Evolutionary conservation across 2,113 vertebrate species (phyloP).

Genomic region (Microcebus ravelobensis): DNA sequence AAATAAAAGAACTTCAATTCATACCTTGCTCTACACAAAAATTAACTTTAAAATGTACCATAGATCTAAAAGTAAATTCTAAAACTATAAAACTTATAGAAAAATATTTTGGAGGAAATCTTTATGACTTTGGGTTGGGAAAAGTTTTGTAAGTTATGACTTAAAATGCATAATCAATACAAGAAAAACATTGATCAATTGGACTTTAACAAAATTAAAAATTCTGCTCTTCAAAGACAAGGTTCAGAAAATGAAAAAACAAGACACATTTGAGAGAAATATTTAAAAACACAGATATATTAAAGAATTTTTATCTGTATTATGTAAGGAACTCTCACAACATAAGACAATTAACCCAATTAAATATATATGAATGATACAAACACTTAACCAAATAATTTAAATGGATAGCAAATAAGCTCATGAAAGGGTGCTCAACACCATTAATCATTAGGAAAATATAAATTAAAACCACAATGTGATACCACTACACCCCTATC

Average conservation of each 20-base stretch:
- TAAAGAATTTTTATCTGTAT: background rate
- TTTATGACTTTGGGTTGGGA: background rate
- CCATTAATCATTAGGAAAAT: background rate
- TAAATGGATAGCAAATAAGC: background rate
- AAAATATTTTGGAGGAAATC: background rate
- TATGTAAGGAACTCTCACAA: background rate
- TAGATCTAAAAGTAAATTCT: background rate
- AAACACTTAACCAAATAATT: conserved; percentile 3
- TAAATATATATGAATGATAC: background rate
- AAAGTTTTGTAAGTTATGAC: background rate
- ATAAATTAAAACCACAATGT: conserved; percentile 3
- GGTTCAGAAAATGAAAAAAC: background rate
- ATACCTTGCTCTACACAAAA: background rate
- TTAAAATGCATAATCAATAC: background rate
- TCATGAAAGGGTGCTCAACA: background rate
- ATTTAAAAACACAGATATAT: background rate
- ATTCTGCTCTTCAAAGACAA: background rate
- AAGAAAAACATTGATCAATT: background rate
- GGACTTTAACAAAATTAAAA: background rate
- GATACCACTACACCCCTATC: background rate
- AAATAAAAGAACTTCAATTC: background rate
- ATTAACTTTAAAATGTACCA: conserved; percentile 25
- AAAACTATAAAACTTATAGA: background rate
- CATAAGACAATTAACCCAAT: background rate
- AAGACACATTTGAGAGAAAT: background rate